Evolutionary conservation across 2,797 vertebrate species (phyloP), one percentile per base, ranked within the genome.

Genomic region (Anisognathus igniventris): DNA sequence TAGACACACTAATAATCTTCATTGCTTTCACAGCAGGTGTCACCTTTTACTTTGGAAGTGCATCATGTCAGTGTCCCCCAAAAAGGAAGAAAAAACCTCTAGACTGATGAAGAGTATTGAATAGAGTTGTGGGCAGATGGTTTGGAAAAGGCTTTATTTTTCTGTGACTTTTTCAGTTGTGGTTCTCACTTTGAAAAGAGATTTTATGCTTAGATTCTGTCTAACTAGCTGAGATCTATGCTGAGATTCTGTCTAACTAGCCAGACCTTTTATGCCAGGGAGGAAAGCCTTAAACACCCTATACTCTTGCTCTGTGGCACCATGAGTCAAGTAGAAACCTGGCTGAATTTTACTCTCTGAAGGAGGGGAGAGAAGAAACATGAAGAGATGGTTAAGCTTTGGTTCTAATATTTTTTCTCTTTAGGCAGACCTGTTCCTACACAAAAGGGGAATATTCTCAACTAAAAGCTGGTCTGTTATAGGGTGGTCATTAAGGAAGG

Each of bases 1-100:
- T 88, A 73, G 62, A 61, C 79, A 81, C 75, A 95, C 90, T 93
- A 90, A 85, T 95, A 96, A 96, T 83, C 77, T 73, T 79, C 72
- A 74, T 37, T 60, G 57, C 62, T 90, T 90, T 88, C 84, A 57
- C 18, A 86, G 72, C 40, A 90, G 56, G n/a, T 88, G 45, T 85
- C 83, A 87, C 68, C 82, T 95, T 93, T 78, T 86, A 39, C 60
- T 85, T 89, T 80, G 33, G 77, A 91, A 88, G 77, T 56, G 54
- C 44, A 64, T 39, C 2, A 1, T 65, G 53, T 45, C 62, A 67
- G 42, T 80, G 45, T 67, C 54, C 61, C 28, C 66, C 48, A 78
- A 37, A 53, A 92, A 85, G 47, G 54, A 67, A 78, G 31, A 58
- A 25, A 84, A 93, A 74, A 42, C 23, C 71, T 71, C 45, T 30